phyloP scores from a whole-genome alignment of 2,797 vertebrate species.

The Acrossocheilus wenchowensis region DNA sequence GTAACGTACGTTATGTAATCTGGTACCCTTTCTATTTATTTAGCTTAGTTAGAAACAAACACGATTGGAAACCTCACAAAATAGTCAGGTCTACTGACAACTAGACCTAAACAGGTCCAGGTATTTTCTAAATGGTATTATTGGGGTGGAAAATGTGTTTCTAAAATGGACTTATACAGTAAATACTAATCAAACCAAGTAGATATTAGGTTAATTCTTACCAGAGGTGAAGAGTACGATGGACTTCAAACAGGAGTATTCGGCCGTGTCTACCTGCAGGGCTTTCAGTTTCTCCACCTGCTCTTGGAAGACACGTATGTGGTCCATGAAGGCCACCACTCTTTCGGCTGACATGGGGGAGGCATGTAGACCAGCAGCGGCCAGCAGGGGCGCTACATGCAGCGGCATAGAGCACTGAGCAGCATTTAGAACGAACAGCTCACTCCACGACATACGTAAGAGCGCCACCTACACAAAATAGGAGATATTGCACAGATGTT shows the following conservation, averaged over 20 bases:
- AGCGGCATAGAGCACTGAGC: constrained; percentile 89
- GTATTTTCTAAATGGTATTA: background rate
- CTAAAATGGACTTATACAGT: background rate
- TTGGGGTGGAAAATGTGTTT: background rate
- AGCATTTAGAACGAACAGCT: constrained; percentile 88
- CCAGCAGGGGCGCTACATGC: constrained; percentile 85
- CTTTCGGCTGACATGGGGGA: constrained; percentile 87
- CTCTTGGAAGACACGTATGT: constrained; percentile 89
- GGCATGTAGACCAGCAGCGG: constrained; percentile 86
- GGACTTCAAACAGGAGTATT: constrained; percentile 89
- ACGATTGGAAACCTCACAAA: background rate
- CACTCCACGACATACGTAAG: constrained; percentile 88
- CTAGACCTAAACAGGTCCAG: background rate
- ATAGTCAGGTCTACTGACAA: background rate
- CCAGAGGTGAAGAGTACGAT: constrained; percentile 88
- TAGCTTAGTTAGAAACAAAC: background rate
- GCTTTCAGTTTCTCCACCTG: constrained; percentile 90
- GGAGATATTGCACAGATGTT: background rate
- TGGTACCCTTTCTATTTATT: background rate
- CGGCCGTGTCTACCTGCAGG: constrained; percentile 86
- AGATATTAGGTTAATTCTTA: constrained; percentile 66
- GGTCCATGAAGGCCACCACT: constrained; percentile 90
- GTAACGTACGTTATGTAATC: background rate
- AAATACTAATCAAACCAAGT: background rate
- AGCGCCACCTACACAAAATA: constrained; percentile 76